phyloP scores from a whole-genome alignment of 2,888 invertebrate species.

The Caenorhabditis sp. region DNA sequence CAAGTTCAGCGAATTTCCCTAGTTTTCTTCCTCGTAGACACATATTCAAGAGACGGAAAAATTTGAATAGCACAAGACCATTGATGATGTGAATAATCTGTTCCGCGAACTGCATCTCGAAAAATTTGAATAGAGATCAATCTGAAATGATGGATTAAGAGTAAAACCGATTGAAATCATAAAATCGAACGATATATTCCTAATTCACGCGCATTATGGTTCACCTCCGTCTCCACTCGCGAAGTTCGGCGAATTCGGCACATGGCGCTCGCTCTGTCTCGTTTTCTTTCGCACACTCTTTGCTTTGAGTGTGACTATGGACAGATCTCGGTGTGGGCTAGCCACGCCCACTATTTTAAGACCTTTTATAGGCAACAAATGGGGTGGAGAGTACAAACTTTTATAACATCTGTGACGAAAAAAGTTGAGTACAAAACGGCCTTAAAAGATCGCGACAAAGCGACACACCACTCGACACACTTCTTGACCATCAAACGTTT shows the following conservation, averaged over 20 bases:
- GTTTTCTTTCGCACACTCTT: conserved; percentile 51
- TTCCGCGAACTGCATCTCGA: conserved; percentile 51
- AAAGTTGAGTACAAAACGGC: conserved; percentile 52
- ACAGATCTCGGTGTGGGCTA: conserved; percentile 35
- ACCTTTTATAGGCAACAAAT: conserved; percentile 63
- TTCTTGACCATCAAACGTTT: conserved; percentile 37
- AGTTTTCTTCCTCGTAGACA: neutral
- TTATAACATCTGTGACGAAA: conserved; percentile 60
- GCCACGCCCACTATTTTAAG: conserved; percentile 59
- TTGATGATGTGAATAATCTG: conserved; percentile 48
- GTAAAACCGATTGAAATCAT: conserved; percentile 53
- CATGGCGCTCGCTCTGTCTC: conserved; percentile 48
- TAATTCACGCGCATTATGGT: conserved; percentile 46
- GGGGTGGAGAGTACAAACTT: conserved; percentile 65
- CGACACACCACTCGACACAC: conserved; percentile 36
- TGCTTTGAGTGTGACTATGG: conserved; percentile 10
- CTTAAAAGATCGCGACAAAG: conserved; percentile 46
- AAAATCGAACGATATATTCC: conserved; percentile 60
- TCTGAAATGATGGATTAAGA: conserved; percentile 13
- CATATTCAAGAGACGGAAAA: conserved; percentile 9
- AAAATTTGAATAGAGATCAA: conserved; percentile 53
- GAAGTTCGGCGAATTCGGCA: conserved; percentile 65
- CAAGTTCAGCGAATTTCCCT: conserved; percentile 41
- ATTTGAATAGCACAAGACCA: conserved; percentile 55
- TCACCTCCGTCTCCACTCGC: conserved; percentile 30